Evolutionary conservation across 2,888 invertebrate species (phyloP), one percentile per base, ranked within the genome.

Genomic region (Archips crataeganus): DNA sequence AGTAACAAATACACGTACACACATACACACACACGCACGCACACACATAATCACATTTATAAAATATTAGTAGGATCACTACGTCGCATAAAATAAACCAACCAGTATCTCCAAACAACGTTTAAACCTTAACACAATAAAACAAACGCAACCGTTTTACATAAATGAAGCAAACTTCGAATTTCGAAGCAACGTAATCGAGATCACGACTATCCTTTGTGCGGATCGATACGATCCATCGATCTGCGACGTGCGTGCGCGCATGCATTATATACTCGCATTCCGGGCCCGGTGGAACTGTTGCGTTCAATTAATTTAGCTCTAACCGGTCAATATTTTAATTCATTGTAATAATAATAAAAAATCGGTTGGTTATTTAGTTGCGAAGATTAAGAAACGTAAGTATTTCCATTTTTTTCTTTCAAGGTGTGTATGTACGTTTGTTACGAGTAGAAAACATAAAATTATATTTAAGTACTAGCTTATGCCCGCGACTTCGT

Each of bases 191-290:
- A 69, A 57, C 87, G 89, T 89, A 92, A 92, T 91, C 89, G 90
- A 89, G 92, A 93, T 93, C 93, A 92, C 92, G 93, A 93, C 88
- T 90, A 90, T 90, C 88, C 90, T 90, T 90, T 90, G 90, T 90
- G 86, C 84, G 85, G 88, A 90, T 92, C 91, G 91, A 92, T 91
- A 90, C 90, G 88, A 92, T 90, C 91, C 90, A 90, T 93, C 93
- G 92, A 93, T 93, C 93, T 87, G 87, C 87, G 84, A 80, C 88
- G 89, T 90, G 89, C 89, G 90, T 88, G 90, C 87, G 89, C 89
- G 93, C 93, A 92, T 93, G 92, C 85, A 91, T 93, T 92, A 91
- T 90, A 87, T 85, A 85, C 89, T 82, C 82, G 85, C 90, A 90
- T 92, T 87, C 85, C 83, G 84, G 79, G 79, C 77, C 74, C 77